Conservation (phyloP, 2,888 invertebrate genomes). For the Cylloceria caligata region DNA sequence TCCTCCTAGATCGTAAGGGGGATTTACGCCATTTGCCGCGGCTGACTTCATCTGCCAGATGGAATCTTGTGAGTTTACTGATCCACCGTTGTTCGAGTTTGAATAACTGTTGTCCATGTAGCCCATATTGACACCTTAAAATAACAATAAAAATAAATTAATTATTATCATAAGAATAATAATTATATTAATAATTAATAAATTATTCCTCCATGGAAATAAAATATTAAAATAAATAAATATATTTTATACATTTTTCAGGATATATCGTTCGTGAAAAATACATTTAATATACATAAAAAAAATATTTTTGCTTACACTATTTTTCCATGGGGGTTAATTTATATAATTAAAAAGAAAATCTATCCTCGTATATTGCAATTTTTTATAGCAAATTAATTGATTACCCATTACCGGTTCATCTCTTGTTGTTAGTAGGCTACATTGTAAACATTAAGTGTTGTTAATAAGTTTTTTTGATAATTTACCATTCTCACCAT, state of each 20-base stretch:
- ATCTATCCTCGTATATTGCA: background rate
- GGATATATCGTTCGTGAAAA: too few species aligned
- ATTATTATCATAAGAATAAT: background rate
- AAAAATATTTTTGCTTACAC: too few species aligned
- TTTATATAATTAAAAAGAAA: background rate
- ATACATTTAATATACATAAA: too few species aligned
- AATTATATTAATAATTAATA: background rate
- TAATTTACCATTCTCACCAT: constrained; percentile 87
- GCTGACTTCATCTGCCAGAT: constrained; percentile 97
- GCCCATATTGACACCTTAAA: constrained; percentile 93
- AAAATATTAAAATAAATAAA: too few species aligned
- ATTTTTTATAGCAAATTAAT: constrained; percentile 9
- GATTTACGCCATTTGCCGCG: constrained; percentile 89
- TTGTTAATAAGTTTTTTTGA: constrained; percentile 54
- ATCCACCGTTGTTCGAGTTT: constrained; percentile 97
- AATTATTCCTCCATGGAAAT: too few species aligned
- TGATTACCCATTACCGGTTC: constrained; percentile 13
- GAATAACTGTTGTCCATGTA: constrained; percentile 97
- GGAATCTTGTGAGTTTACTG: constrained; percentile 97
- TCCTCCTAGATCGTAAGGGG: constrained; percentile 92
- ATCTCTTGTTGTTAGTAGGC: constrained; percentile 10
- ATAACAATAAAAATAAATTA: background rate
- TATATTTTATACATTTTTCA: too few species aligned
- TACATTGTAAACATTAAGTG: constrained; percentile 32
- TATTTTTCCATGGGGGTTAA: too few species aligned